These are phyloP conservation scores for Setophaga coronata DNA, from an alignment of 2,113 vertebrate species.

Conservation along the genomic window DNA sequence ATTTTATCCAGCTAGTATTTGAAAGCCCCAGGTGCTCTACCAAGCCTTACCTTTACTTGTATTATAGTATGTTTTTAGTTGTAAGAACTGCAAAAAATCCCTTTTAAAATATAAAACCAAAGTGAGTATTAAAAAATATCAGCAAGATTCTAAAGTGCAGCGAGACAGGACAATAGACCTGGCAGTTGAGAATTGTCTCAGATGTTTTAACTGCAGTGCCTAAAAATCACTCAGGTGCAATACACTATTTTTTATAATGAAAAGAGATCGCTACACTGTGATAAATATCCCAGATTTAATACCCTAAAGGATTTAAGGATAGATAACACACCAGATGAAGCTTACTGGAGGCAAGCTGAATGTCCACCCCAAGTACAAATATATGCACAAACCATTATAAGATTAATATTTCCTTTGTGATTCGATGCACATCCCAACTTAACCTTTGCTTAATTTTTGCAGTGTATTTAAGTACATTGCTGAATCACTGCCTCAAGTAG, in stretches of 20 bases:
- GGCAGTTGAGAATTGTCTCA: neutral
- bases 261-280: neutral
- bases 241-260: neutral
- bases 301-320: neutral
- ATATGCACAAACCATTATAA: neutral
- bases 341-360: neutral
- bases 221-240: neutral
- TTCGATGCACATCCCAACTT: neutral
- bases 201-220: neutral
- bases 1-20: neutral
- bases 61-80: neutral
- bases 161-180: accelerated
- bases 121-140: neutral
- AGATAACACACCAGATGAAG: neutral
- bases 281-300: neutral
- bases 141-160: neutral
- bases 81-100: neutral
- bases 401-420: neutral
- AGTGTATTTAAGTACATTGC: neutral
- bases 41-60: neutral
- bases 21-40: neutral
- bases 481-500: neutral
- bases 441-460: neutral
- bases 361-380: neutral
- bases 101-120: neutral